Percentiles rank a stretch among this genome's conserved stretches.
Evolutionary conservation across 2,113 vertebrate species (phyloP).

Genomic region (Neomonachus schauinslandi): DNA sequence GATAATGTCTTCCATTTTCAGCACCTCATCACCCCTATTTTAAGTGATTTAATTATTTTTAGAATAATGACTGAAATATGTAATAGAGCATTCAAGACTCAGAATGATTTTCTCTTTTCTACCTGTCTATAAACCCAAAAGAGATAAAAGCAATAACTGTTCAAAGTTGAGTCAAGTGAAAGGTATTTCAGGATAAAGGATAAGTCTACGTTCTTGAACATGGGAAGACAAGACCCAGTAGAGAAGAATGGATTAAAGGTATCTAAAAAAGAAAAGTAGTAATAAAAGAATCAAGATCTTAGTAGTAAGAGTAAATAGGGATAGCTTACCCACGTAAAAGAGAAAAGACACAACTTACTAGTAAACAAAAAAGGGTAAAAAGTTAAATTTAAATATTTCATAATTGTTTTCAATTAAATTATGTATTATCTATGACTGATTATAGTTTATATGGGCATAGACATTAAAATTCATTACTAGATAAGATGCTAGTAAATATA

Average conservation of each 20-base stretch:
- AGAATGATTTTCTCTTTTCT: background rate
- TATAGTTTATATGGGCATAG: background rate
- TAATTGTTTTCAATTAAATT: slow-evolving; percentile 38
- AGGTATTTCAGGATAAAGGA: background rate
- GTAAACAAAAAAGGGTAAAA: slow-evolving; percentile 1
- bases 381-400: slow-evolving; percentile 1
- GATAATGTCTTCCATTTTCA: background rate
- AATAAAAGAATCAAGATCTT: background rate
- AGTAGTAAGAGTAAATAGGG: background rate
- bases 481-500: background rate
- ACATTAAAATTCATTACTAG: background rate
- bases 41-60: background rate
- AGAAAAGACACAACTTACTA: background rate
- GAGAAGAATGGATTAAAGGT: background rate
- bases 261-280: background rate
- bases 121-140: background rate
- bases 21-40: background rate
- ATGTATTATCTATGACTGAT: background rate
- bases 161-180: background rate
- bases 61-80: background rate
- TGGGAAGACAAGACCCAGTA: background rate
- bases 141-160: background rate
- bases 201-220: background rate
- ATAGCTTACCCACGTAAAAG: background rate
- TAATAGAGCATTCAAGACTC: background rate